Conservation (phyloP, 2,888 invertebrate genomes). For the Ichneumon xanthorius region DNA sequence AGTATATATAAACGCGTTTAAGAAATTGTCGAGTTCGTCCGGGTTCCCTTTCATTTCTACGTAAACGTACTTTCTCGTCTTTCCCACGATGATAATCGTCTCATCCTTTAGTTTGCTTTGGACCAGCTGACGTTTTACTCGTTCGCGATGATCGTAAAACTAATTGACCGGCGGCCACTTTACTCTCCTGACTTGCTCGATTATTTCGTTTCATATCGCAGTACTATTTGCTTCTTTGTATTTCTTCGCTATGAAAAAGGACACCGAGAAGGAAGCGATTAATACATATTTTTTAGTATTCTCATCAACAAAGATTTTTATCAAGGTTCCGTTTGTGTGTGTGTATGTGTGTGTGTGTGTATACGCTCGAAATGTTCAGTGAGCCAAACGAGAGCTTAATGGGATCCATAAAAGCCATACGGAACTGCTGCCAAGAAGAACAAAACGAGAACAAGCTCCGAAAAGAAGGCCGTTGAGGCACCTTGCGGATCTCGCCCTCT, state of each 20-base stretch:
- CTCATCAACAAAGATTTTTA: constrained; percentile 31
- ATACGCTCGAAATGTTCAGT: constrained; percentile 1
- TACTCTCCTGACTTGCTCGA: not conserved
- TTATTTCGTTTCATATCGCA: constrained; percentile 5
- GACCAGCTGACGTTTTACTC: not conserved
- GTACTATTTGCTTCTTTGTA: not conserved
- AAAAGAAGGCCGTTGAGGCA: constrained; percentile 67
- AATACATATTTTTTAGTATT: constrained; percentile 7
- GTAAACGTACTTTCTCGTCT: constrained; percentile 12
- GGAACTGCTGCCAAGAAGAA: constrained; percentile 61
- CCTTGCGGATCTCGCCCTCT: constrained; percentile 68
- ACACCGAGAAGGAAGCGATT: not conserved
- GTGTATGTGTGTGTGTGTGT: not conserved
- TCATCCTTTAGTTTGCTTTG: not conserved
- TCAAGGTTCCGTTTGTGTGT: not conserved
- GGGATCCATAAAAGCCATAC: constrained; percentile 72
- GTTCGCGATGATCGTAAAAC: constrained; percentile 37
- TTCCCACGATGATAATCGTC: not conserved
- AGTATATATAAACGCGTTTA: constrained; percentile 18
- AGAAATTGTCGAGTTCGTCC: constrained; percentile 45
- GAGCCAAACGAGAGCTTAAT: constrained; percentile 69
- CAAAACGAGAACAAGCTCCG: constrained; percentile 48
- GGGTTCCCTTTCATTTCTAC: constrained; percentile 12
- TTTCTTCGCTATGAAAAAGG: not conserved
- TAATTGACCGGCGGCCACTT: constrained; percentile 39